Base-by-base conservation (phyloP, 2,888 invertebrate species). In the Leptinotarsa tumamoca region DNA sequence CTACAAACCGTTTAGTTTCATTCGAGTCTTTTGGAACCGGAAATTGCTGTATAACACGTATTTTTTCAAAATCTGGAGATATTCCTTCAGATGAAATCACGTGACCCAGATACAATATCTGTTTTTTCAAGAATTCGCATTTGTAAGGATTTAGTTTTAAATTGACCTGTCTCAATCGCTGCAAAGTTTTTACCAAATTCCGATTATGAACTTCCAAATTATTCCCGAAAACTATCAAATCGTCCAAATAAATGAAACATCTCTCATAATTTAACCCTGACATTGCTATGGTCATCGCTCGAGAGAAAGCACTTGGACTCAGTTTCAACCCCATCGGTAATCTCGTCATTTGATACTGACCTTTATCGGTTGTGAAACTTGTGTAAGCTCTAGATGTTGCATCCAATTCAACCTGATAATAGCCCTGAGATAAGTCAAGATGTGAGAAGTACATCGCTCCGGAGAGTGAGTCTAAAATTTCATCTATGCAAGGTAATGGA, bases 281-380 rank as follows among this genome's bases (percentile, higher is more conserved):
- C 77, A 82, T 79, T 61, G 82, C 82, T 17, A 82, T 80, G 5
- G 81, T 79, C 81, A 82, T 82, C 33, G 73, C 69, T 68, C 82
- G 70, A 27, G 80, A 83, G 79, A 84, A 84, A 70, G 78, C 69
- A 77, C 80, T 79, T 17, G 82, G 75, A 72, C 74, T 76, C 77
- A 77, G 80, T 78, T 83, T 84, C 67, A 84, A 73, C 33, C 83
- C 82, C 81, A 84, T 82, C 43, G 80, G 79, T 43, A 81, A 61
- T 67, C 80, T 74, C 66, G 51, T 81, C 79, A 82, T 80, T 76
- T 83, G 81, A 72, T 72, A 84, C 67, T 84, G 83, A 52, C 82
- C 82, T 70, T 75, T 68, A 75, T 80, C 79, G 14, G 82, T 83
- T 14, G 75, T 74, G 77, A 83, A 83, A 17, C 80, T 80, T 50